Evolutionary conservation across 1,140 invertebrate genomes (phyloP).

Genomic region (Pseudomyrmex flavicornis): DNA sequence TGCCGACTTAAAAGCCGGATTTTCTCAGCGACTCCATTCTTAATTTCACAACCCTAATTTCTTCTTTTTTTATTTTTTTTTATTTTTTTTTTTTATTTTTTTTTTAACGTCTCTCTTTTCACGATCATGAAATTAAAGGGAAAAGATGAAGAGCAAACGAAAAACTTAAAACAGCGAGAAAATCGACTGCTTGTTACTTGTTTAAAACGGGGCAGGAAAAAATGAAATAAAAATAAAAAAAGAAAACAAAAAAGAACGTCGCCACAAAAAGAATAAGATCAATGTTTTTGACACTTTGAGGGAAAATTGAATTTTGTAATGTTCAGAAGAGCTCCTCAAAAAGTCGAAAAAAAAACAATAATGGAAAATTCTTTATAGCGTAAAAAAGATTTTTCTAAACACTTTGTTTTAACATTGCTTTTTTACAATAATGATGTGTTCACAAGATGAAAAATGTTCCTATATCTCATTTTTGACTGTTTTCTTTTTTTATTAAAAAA

Average conservation of each 20-base stretch:
- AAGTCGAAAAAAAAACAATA: not conserved
- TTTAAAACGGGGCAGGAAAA: not conserved
- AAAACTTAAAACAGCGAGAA: slow-evolving; percentile 6
- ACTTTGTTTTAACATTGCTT: no score
- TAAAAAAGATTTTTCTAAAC: no score
- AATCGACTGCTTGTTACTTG: slow-evolving; percentile 11
- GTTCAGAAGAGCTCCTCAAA: not conserved
- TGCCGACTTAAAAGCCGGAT: not conserved
- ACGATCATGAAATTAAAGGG: not conserved
- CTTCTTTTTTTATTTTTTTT: no score
- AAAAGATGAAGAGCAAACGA: not conserved
- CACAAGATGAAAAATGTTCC: no score
- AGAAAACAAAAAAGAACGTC: not conserved
- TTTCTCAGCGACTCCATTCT: not conserved
- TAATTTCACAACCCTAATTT: slow-evolving; percentile 11
- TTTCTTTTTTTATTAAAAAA: no score
- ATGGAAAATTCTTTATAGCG: no score
- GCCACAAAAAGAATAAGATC: no score
- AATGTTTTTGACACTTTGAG: no score
- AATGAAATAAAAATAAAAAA: not conserved
- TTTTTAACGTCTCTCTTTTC: not conserved
- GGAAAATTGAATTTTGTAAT: no score
- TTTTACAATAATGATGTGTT: no score
- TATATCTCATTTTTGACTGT: no score
- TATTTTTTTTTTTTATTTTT: no score